Percentiles rank a stretch among this genome's conserved stretches.
phyloP scores from a whole-genome alignment of 2,797 vertebrate genomes.

The Sebastes taczanowskii region DNA sequence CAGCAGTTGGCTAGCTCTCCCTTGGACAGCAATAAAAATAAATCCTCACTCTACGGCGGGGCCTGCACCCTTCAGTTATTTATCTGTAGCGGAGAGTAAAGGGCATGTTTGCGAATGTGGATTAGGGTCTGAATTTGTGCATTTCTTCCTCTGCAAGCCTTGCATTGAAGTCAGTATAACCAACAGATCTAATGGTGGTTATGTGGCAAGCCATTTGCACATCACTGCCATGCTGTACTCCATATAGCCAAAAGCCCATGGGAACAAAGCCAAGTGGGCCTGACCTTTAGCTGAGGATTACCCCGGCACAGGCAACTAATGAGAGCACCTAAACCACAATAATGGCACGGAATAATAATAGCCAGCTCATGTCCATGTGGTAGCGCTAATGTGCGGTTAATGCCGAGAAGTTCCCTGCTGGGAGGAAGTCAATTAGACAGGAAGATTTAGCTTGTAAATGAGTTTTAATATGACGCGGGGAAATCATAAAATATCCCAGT shows the following conservation, averaged over 20 bases:
- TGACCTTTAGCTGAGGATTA: conserved; percentile 57
- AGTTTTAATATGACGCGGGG: conserved; percentile 18
- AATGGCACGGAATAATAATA: conserved; percentile 20
- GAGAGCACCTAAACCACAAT: background rate
- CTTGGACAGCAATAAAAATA: conserved; percentile 30
- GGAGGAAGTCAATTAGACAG: conserved; percentile 57
- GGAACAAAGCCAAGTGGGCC: background rate
- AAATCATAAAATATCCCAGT: conserved; percentile 18
- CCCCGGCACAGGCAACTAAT: conserved; percentile 30
- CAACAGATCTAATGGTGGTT: background rate
- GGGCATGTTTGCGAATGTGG: background rate
- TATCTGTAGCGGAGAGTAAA: background rate
- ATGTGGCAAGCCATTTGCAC: background rate
- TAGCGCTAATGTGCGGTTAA: conserved; percentile 36
- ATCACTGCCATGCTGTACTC: background rate
- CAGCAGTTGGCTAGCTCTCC: conserved; percentile 4
- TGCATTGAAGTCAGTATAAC: background rate
- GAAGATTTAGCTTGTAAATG: conserved; percentile 33
- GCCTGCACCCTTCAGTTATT: conserved; percentile 1
- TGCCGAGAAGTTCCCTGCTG: conserved; percentile 32
- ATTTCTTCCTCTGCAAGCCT: background rate
- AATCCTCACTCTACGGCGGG: background rate
- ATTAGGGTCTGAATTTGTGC: background rate
- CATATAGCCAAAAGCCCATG: background rate
- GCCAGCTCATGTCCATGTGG: conserved; percentile 16